These are phyloP conservation scores for Holcopasites calliopsidis DNA, from an alignment of 1,140 invertebrate species.

Conservation along the genomic window DNA sequence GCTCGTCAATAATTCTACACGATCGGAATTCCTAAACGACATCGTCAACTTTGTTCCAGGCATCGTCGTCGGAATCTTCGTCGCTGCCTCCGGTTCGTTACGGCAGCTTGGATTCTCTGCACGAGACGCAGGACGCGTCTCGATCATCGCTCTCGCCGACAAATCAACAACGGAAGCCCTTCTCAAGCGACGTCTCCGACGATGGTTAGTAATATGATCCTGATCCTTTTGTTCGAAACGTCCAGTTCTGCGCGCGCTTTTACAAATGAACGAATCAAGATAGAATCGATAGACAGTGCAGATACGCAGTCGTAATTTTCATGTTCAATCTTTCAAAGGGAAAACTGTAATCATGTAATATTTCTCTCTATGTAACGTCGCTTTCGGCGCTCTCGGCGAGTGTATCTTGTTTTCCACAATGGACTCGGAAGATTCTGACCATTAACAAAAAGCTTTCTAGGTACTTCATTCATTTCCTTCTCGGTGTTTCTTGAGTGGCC, in stretches of 20 bases:
- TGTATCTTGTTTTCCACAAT: conserved; percentile 76
- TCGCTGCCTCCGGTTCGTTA: conserved; percentile 67
- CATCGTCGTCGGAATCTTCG: conserved; percentile 53
- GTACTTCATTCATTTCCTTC: conserved; percentile 59
- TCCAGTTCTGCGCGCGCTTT: no score
- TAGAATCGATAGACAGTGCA: no score
- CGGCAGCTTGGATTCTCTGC: conserved; percentile 84
- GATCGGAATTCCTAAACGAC: neutral
- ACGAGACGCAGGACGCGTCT: conserved; percentile 78
- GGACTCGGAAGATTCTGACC: conserved; percentile 77
- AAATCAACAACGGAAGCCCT: conserved; percentile 61
- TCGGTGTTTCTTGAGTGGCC: conserved; percentile 25
- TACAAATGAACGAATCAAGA: neutral
- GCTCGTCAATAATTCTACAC: neutral
- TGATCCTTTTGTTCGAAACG: no score
- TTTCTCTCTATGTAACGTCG: conserved; percentile 70
- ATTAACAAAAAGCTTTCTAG: conserved; percentile 78
- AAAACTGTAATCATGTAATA: no score
- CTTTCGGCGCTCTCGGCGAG: conserved; percentile 75
- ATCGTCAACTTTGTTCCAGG: neutral
- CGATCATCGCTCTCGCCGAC: conserved; percentile 72
- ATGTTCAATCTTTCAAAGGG: neutral
- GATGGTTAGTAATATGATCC: conserved; percentile 81
- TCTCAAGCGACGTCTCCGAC: conserved; percentile 78
- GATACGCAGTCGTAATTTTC: neutral